A percentile compares a stretch with the other conserved stretches of the same genome.
These are phyloP conservation scores for Noctua fimbriata DNA, from an alignment of 2,888 invertebrate genomes.

Conservation along the genomic window DNA sequence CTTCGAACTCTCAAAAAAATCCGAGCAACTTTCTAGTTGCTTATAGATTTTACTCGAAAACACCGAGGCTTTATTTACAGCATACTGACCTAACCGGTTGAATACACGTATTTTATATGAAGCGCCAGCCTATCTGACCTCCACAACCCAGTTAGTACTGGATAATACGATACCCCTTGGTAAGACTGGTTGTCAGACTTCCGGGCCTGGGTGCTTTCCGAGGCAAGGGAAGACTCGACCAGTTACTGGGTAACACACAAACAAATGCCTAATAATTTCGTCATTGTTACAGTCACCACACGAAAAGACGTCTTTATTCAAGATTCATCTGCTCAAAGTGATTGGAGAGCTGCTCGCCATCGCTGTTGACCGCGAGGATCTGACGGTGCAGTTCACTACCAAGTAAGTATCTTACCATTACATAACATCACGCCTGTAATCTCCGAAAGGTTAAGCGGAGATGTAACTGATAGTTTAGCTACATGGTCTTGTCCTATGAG, in stretches of 20 bases:
- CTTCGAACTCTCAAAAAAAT: neutral
- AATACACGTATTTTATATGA: neutral
- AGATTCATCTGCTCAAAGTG: slow-evolving; percentile 91
- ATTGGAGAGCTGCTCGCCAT: slow-evolving; percentile 91
- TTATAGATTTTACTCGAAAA: neutral
- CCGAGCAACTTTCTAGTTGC: neutral
- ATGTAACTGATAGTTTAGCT: too few relatives aligned
- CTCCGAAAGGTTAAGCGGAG: neutral
- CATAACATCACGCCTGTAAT: neutral
- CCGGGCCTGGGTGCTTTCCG: too few relatives aligned
- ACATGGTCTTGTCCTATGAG: too few relatives aligned
- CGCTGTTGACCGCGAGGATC: slow-evolving; percentile 89
- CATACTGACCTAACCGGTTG: neutral
- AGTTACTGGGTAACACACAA: too few relatives aligned
- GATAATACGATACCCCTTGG: too few relatives aligned
- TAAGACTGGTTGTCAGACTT: too few relatives aligned
- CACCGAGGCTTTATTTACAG: neutral
- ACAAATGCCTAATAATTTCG: too few relatives aligned
- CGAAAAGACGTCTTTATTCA: slow-evolving; percentile 85
- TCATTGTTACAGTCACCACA: slow-evolving; percentile 59
- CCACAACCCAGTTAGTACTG: too few relatives aligned
- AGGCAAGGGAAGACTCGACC: too few relatives aligned
- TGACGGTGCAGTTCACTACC: slow-evolving; percentile 87
- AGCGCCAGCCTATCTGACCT: too few relatives aligned
- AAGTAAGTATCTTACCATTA: slow-evolving; percentile 89